Base-by-base conservation (phyloP, 2,888 invertebrate genomes). In the Lathronympha strigana region DNA sequence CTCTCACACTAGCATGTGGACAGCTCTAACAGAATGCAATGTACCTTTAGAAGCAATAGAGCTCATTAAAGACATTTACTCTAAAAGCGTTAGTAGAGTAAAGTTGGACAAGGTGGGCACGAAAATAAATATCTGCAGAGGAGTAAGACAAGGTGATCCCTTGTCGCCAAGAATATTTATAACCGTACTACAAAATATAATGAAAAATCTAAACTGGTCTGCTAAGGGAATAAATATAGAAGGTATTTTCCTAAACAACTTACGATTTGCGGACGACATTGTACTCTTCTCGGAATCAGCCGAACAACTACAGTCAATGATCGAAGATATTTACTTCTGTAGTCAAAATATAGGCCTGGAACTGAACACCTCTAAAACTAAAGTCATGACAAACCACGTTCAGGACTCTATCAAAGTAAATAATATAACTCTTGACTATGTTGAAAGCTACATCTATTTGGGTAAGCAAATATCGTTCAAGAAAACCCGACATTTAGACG, bases 341-440 rank as follows among this genome's bases (percentile, higher is more conserved):
- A 43, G 43, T 9, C 1, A 17, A 6, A 9, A 9, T 9, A 19
- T 43, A 17, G 43, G 43, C 11, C 19, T 43, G 15, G 45, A 45
- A 57, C 25, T 57, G 4, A 45, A 25, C 15, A 43, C 33, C 9
- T 33, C 33, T 11, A 43, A 57, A 57, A 58, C 47, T 2, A 58
- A 58, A 47, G 33, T 58, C 4, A 45, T 45, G 31, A n/a, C n/a
- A n/a, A n/a, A n/a, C n/a, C n/a, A n/a, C n/a, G n/a, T n/a, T n/a
- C n/a, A n/a, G n/a, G n/a, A n/a, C n/a, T n/a, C n/a, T n/a, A n/a
- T n/a, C n/a, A n/a, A n/a, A n/a, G n/a, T n/a, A n/a, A n/a, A n/a
- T n/a, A n/a, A n/a, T n/a, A n/a, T n/a, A n/a, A n/a, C n/a, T n/a
- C n/a, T n/a, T n/a, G n/a, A n/a, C n/a, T n/a, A n/a, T n/a, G n/a